Base-by-base conservation (phyloP, 1,140 invertebrate genomes). In the Colletes gigas region DNA sequence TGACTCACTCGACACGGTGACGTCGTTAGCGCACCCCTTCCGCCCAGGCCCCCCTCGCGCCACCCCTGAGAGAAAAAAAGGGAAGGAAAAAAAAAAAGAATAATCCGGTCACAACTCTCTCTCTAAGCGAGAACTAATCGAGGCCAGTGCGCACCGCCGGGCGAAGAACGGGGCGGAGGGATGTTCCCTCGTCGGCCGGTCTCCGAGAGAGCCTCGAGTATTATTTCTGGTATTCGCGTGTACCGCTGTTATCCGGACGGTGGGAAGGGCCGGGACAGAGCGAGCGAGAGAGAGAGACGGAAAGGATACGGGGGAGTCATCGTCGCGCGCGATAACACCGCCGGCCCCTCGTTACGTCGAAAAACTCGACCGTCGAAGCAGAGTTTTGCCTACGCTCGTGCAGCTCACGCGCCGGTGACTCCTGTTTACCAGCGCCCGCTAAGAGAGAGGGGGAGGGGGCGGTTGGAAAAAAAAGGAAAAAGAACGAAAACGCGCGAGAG, bases 1-100 rank as follows among this genome's bases (percentile, higher is more conserved):
- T 83, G 84, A 86, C 63, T 85, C 85, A 86, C 55, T 81, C 77
- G 66, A 75, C 77, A 83, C 71, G 82, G 83, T 86, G 84, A 87
- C 78, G 78, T 76, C 82, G 82, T 86, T 87, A 86, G 78, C 73
- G 72, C 60, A 75, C 63, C 84, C 67, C 67, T 71, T 75, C 65
- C 79, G 52, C 59, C n/a, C 21, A 60, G 66, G 6, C 55, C 44
- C 50, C 63, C 21, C 17, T 21, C 8, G 3, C 6, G 5, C 41
- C 30, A 44, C 41, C 67, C 76, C 50, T 41, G 21, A 70, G 81
- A 78, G 54, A 54, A 41, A 47, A 55, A 66, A 59, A 44, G 14
- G 7, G 4, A n/a, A 9, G n/a, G 63, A 50, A 52, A 21, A 7
- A 54, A 30, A 63, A 39, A 60, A 50, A 47, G 47, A 73, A 70